Conservation (phyloP, 2,113 vertebrate species). For the Anolis carolinensis region DNA sequence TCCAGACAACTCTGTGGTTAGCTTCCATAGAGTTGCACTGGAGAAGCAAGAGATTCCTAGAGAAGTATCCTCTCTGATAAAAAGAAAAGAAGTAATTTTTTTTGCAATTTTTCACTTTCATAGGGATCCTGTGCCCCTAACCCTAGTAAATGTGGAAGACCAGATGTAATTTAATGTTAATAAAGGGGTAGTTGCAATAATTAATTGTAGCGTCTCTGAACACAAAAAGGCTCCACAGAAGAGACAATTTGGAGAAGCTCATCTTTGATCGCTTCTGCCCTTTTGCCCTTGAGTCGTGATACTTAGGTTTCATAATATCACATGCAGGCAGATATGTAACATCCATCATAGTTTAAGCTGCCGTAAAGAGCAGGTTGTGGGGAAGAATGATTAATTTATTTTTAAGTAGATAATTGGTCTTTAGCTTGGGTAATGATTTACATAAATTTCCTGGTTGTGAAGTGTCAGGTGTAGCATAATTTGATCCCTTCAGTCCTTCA, state of each 20-base stretch:
- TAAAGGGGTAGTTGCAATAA: background rate
- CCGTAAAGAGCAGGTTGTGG: constrained; percentile 14
- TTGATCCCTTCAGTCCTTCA: background rate
- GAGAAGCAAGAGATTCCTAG: too few relatives aligned
- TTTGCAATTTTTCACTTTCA: too few relatives aligned
- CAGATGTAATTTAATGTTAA: background rate
- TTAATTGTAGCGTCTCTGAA: background rate
- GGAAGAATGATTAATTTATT: constrained; percentile 18
- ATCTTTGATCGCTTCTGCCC: constrained; percentile 19
- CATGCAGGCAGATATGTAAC: background rate
- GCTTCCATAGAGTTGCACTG: too few relatives aligned
- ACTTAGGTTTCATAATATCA: constrained; percentile 38
- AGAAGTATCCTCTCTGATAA: too few relatives aligned
- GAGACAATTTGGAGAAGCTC: constrained; percentile 6
- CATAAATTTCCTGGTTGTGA: background rate
- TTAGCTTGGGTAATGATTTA: constrained; percentile 25
- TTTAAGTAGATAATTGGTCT: constrained; percentile 29
- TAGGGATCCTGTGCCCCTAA: too few relatives aligned
- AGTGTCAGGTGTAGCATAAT: background rate
- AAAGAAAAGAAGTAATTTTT: too few relatives aligned
- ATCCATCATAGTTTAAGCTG: constrained; percentile 8
- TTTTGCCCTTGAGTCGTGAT: constrained; percentile 5
- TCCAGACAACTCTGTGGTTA: too few relatives aligned
- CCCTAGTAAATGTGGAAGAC: too few relatives aligned
- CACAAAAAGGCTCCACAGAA: background rate